These are phyloP conservation scores for Diarsia brunnea DNA, from an alignment of 2,888 invertebrate genomes.

Conservation along the genomic window DNA sequence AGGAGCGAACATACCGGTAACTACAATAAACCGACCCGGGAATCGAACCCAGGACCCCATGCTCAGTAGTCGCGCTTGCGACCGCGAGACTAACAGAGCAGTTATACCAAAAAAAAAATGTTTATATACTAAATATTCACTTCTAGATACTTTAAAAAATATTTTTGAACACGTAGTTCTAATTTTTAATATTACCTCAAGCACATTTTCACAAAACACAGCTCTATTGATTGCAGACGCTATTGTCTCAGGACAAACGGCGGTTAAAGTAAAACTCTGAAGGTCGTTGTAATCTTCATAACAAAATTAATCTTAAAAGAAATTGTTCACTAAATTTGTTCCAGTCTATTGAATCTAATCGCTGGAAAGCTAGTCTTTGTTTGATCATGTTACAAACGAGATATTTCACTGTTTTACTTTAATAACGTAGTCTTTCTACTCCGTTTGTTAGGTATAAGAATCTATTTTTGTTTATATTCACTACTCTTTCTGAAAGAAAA, in stretches of 20 bases:
- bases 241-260: conserved; percentile 3
- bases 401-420: conserved; percentile 25
- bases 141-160: neutral
- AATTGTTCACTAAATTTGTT: conserved; percentile 48
- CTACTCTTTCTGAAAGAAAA: neutral
- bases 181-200: neutral
- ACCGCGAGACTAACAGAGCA: neutral
- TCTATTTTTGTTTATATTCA: neutral
- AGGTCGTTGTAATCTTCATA: conserved; percentile 46
- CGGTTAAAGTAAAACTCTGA: conserved; percentile 21
- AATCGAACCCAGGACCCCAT: too few species aligned
- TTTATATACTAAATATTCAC: neutral
- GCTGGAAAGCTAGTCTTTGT: conserved; percentile 49
- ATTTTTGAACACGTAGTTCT: neutral
- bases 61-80: neutral
- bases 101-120: neutral
- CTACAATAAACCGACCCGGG: neutral
- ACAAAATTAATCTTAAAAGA: conserved; percentile 48
- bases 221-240: neutral
- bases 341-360: conserved; percentile 54
- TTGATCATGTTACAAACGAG: conserved; percentile 46
- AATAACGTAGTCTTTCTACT: neutral
- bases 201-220: neutral
- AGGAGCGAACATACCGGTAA: neutral
- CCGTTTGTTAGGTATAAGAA: neutral